Conservation (phyloP, 2,113 vertebrate genomes). For the Phylloscopus whistleri region DNA sequence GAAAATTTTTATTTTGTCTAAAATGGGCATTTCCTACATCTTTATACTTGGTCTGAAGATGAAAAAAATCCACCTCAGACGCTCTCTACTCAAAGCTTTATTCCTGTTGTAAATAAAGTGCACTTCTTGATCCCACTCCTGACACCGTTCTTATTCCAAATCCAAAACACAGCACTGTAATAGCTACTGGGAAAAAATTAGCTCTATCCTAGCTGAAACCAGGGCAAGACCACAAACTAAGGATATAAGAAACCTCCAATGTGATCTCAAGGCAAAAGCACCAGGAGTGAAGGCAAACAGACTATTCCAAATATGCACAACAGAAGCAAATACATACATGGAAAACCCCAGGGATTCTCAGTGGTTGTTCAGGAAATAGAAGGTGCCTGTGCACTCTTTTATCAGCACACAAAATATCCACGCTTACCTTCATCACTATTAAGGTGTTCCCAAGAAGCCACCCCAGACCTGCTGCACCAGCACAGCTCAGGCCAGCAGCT, state of each 20-base stretch:
- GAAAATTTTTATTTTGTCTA: background rate
- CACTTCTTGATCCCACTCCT: background rate
- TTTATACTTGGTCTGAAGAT: background rate
- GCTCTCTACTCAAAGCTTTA: background rate
- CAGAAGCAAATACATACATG: fast-evolving
- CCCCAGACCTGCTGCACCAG: background rate
- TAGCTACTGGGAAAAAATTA: background rate
- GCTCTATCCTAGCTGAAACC: background rate
- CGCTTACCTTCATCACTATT: background rate
- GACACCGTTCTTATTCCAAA: background rate
- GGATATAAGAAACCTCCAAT: background rate
- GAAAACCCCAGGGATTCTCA: background rate
- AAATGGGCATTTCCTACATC: background rate
- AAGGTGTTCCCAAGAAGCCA: background rate
- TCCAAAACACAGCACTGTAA: background rate
- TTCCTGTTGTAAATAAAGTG: background rate
- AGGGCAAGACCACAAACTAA: background rate
- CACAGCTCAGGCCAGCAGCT: background rate
- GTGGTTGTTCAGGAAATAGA: fast-evolving
- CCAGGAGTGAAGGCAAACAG: background rate
- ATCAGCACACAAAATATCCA: background rate
- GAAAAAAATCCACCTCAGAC: background rate
- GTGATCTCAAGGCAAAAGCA: background rate
- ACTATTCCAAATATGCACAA: background rate
- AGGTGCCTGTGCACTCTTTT: background rate